Conservation (phyloP, 1,140 invertebrate genomes). For the Centruroides vittatus region DNA sequence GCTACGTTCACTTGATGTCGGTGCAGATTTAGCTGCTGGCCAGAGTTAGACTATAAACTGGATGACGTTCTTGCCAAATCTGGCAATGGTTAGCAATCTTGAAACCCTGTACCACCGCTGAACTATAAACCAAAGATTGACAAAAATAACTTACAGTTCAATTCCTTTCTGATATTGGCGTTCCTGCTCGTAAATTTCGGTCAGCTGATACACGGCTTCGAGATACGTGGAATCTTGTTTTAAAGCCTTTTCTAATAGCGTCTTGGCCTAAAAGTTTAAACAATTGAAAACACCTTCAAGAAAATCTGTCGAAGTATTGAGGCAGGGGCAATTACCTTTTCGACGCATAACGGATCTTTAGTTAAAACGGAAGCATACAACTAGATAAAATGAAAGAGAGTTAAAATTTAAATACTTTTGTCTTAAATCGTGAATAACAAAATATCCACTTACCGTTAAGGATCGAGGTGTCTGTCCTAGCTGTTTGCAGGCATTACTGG, state of each 20-base stretch:
- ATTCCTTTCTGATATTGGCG: constrained; percentile 30
- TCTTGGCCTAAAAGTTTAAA: constrained; percentile 34
- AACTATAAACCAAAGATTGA: too few species aligned
- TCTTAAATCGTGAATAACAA: too few species aligned
- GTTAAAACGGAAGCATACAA: constrained; percentile 51
- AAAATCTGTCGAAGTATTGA: too few species aligned
- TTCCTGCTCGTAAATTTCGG: constrained; percentile 41
- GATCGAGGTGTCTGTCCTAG: constrained; percentile 51
- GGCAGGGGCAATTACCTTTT: constrained; percentile 30
- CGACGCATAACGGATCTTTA: constrained; percentile 46
- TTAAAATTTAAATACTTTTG: too few species aligned
- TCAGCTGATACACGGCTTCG: constrained; percentile 50
- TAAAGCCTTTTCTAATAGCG: constrained; percentile 51
- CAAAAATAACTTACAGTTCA: constrained; percentile 24
- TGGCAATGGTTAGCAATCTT: too few species aligned
- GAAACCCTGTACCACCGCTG: too few species aligned
- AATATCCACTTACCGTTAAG: constrained; percentile 41
- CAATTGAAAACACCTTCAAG: not conserved
- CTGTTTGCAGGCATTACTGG: constrained; percentile 49
- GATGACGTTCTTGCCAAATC: too few species aligned
- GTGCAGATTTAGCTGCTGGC: too few species aligned
- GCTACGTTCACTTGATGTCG: too few species aligned
- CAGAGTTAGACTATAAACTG: too few species aligned
- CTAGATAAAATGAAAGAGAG: constrained; percentile 28
- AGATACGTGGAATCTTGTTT: constrained; percentile 45